Conservation (phyloP, 2,113 vertebrate species). For the Gnathonemus echidnorhynchus region DNA sequence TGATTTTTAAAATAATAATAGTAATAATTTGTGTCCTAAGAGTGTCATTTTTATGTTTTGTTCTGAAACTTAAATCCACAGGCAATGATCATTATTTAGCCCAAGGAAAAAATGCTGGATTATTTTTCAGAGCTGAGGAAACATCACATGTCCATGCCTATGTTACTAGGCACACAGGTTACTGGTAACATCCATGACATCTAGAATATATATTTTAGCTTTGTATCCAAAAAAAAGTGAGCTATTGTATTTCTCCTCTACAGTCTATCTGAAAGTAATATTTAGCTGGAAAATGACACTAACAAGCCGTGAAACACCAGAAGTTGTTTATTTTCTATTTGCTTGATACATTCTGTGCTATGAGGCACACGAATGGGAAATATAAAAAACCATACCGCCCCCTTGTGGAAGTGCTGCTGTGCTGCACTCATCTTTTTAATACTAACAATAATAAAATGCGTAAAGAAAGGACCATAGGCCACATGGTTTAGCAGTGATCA, state of each 20-base stretch:
- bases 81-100: neutral
- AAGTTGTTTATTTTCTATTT: neutral
- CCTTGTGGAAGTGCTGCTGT: neutral
- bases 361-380: neutral
- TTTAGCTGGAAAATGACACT: neutral
- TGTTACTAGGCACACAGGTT: neutral
- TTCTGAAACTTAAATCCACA: conserved; percentile 30
- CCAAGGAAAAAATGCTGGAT: neutral
- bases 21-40: conserved; percentile 32
- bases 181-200: neutral
- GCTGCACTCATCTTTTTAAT: neutral
- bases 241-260: neutral
- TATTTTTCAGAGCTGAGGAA: neutral
- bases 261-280: neutral
- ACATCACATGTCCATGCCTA: neutral
- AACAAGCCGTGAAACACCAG: neutral
- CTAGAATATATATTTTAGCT: neutral
- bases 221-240: neutral
- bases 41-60: conserved; percentile 45
- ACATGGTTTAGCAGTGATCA: neutral
- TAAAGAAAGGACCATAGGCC: neutral
- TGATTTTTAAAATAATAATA: conserved; percentile 23
- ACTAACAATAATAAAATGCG: neutral
- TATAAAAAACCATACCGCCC: neutral
- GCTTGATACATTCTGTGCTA: neutral